A percentile compares a stretch with the other conserved stretches of the same genome.
These are phyloP conservation scores for Diogma glabrata DNA, from an alignment of 2,888 invertebrate genomes.

Conservation along the genomic window DNA sequence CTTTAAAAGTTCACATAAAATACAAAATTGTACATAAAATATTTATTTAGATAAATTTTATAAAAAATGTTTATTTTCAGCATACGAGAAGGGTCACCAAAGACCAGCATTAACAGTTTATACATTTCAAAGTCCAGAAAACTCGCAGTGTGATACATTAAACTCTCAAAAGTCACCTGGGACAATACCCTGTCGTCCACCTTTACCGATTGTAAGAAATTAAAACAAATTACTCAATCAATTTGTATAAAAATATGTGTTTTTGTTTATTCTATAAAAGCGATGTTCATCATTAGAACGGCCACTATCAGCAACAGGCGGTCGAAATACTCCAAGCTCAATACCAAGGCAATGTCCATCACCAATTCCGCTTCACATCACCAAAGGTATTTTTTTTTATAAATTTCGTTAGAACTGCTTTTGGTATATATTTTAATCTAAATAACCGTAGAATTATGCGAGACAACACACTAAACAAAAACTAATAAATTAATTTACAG, in stretches of 20 bases:
- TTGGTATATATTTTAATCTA: too few relatives aligned
- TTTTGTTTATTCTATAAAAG: slow-evolving; percentile 30
- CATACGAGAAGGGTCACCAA: slow-evolving; percentile 76
- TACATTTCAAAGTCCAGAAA: slow-evolving; percentile 72
- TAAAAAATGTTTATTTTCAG: slow-evolving; percentile 34
- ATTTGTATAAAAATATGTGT: background rate
- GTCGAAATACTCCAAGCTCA: slow-evolving; percentile 31
- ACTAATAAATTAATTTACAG: slow-evolving; percentile 15
- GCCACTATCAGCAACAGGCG: slow-evolving; percentile 48
- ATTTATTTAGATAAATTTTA: background rate
- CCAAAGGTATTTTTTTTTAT: slow-evolving; percentile 44
- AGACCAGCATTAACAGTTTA: slow-evolving; percentile 77
- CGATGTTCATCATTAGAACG: slow-evolving; percentile 80
- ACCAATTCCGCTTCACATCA: slow-evolving; percentile 62
- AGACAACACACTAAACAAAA: too few relatives aligned
- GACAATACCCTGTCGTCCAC: slow-evolving; percentile 47
- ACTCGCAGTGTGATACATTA: slow-evolving; percentile 25
- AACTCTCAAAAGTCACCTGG: slow-evolving; percentile 41
- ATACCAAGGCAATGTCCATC: slow-evolving; percentile 50
- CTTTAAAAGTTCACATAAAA: too few relatives aligned
- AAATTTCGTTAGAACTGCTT: background rate
- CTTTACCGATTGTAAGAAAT: slow-evolving; percentile 55
- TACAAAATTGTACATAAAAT: too few relatives aligned
- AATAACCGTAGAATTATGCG: too few relatives aligned
- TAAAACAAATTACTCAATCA: background rate